phyloP scores from a whole-genome alignment of 2,888 invertebrate genomes.

The Troides helena region DNA sequence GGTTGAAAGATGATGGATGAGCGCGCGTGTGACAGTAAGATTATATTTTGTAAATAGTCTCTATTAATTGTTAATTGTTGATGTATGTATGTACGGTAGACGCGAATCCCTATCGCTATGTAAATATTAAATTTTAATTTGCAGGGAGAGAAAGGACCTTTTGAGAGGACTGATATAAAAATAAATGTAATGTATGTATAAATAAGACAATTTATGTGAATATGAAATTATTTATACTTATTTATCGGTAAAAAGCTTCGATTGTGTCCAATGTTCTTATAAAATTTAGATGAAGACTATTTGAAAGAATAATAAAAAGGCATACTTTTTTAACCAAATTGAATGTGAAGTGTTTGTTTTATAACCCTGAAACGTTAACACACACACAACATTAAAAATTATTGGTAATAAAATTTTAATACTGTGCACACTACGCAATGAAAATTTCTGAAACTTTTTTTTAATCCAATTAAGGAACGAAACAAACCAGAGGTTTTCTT shows the following conservation, averaged over 20 bases:
- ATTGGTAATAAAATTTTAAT: too few species aligned
- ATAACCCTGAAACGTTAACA: neutral
- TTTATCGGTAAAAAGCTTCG: slow-evolving; percentile 81
- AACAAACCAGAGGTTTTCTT: too few species aligned
- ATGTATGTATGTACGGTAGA: slow-evolving; percentile 80
- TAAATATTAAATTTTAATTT: slow-evolving; percentile 79
- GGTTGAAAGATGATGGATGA: slow-evolving; percentile 65
- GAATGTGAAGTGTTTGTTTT: slow-evolving; percentile 50
- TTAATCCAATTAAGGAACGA: too few species aligned
- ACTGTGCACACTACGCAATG: too few species aligned
- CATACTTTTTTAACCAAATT: slow-evolving; percentile 80
- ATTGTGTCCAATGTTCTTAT: slow-evolving; percentile 81
- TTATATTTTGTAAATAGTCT: slow-evolving; percentile 79
- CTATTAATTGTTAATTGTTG: slow-evolving; percentile 81
- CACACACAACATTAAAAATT: too few species aligned
- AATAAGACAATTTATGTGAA: slow-evolving; percentile 80
- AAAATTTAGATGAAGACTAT: slow-evolving; percentile 81
- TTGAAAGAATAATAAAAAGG: slow-evolving; percentile 80
- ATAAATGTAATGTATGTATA: slow-evolving; percentile 80
- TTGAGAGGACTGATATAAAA: slow-evolving; percentile 80
- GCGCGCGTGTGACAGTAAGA: slow-evolving; percentile 59
- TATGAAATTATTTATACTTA: slow-evolving; percentile 81
- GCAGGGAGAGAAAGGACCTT: slow-evolving; percentile 81
- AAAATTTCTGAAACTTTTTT: too few species aligned
- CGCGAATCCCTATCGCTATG: slow-evolving; percentile 80